Evolutionary conservation across 1,140 invertebrate genomes (phyloP).

Genomic region (Neodiprion fabricii): DNA sequence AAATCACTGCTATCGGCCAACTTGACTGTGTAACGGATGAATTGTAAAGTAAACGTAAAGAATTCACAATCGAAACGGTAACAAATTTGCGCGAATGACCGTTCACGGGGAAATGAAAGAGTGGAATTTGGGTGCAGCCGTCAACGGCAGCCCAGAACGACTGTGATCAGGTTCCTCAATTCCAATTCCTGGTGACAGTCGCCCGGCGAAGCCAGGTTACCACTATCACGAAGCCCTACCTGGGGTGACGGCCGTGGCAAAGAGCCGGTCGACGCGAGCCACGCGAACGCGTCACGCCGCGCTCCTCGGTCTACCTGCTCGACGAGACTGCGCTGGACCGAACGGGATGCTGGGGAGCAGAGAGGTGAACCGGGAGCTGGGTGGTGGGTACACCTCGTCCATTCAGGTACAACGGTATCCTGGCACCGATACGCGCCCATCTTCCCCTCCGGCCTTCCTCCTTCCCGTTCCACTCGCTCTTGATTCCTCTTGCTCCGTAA

Average conservation of each 20-base stretch:
- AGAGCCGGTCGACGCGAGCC: conserved; percentile 28
- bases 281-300: not conserved
- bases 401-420: conserved; percentile 58
- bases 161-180: not conserved
- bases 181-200: conserved; percentile 12
- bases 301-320: not conserved
- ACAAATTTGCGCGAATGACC: too few relatives aligned
- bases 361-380: conserved; percentile 31
- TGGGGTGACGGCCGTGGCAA: conserved; percentile 19
- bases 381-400: conserved; percentile 36
- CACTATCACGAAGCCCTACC: conserved; percentile 14
- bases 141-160: too few relatives aligned
- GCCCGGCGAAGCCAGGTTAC: conserved; percentile 27
- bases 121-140: too few relatives aligned
- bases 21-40: too few relatives aligned
- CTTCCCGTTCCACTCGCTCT: conserved; percentile 25
- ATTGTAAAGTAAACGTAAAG: too few relatives aligned
- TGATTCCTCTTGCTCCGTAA: conserved; percentile 17
- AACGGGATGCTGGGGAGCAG: conserved; percentile 42
- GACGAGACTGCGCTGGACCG: conserved; percentile 6
- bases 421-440: conserved; percentile 47
- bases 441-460: conserved; percentile 17
- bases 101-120: too few relatives aligned
- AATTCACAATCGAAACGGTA: too few relatives aligned
- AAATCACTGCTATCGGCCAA: too few relatives aligned